A percentile compares a stretch with the other conserved stretches of the same genome.
phyloP scores from a whole-genome alignment of 2,797 vertebrate species.

The Pseudotriccus pelzelni region DNA sequence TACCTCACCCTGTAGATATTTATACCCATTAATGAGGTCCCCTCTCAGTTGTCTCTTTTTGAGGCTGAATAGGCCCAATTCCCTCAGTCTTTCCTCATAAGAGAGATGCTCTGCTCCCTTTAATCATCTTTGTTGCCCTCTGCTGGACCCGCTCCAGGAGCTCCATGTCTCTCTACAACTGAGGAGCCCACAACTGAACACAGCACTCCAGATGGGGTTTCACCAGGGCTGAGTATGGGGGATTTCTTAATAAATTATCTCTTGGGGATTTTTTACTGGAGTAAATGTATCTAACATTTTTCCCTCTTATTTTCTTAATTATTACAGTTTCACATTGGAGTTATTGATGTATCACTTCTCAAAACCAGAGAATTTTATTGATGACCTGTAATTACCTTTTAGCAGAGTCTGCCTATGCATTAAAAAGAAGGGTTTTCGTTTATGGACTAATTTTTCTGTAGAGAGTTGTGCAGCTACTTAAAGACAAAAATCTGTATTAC shows the following conservation, averaged over 20 bases:
- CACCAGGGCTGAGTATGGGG: background rate
- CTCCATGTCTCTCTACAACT: background rate
- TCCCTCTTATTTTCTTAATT: background rate
- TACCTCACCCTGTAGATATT: background rate
- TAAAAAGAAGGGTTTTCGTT: background rate
- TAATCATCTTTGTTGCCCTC: background rate
- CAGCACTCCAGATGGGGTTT: background rate
- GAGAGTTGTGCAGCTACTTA: background rate
- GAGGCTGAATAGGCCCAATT: background rate
- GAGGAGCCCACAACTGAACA: background rate
- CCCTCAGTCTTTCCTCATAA: background rate
- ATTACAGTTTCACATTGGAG: background rate
- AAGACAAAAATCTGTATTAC: background rate
- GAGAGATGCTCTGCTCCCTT: background rate
- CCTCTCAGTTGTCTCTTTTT: background rate
- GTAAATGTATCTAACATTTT: background rate
- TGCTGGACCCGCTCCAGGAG: background rate
- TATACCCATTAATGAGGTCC: too few species aligned
- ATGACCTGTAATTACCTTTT: background rate
- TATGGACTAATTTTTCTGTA: background rate
- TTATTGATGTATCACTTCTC: background rate
- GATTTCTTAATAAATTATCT: background rate
- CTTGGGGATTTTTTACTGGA: background rate
- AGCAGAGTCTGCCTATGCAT: background rate
- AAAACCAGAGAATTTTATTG: background rate